These are phyloP conservation scores for Pseudoips prasinana DNA, from an alignment of 2,888 invertebrate genomes.

Conservation along the genomic window DNA sequence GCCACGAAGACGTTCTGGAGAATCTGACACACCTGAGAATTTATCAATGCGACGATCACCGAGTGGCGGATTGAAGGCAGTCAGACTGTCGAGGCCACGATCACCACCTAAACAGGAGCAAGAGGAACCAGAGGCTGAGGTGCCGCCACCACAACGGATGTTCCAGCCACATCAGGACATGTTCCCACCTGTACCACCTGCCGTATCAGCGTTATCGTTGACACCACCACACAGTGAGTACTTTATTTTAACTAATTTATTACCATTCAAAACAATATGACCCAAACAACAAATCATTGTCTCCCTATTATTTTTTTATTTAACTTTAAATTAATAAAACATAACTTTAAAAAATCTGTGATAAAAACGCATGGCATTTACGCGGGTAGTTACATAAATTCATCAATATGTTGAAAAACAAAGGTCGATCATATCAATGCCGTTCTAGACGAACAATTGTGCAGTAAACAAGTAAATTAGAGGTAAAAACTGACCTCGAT, in stretches of 20 bases:
- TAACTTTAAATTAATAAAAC: too few relatives aligned
- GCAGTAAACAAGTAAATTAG: constrained; percentile 49
- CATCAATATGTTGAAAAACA: constrained; percentile 40
- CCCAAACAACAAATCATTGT: too few relatives aligned
- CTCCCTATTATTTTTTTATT: too few relatives aligned
- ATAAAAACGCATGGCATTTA: background rate
- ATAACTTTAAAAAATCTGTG: too few relatives aligned
- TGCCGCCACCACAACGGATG: constrained; percentile 80
- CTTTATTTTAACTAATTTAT: constrained; percentile 2
- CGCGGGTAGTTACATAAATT: constrained; percentile 28
- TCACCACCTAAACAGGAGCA: constrained; percentile 67
- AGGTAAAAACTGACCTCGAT: constrained; percentile 65
- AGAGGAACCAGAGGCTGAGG: constrained; percentile 72
- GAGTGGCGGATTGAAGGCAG: constrained; percentile 64
- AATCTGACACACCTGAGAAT: constrained; percentile 83
- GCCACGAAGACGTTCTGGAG: constrained; percentile 92
- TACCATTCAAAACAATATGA: too few relatives aligned
- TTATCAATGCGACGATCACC: constrained; percentile 83
- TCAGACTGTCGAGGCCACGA: constrained; percentile 64
- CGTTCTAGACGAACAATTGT: constrained; percentile 67
- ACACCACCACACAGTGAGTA: constrained; percentile 92
- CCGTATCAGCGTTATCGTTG: constrained; percentile 88
- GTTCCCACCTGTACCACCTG: constrained; percentile 86
- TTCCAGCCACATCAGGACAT: constrained; percentile 83
- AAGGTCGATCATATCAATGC: constrained; percentile 67